Evolutionary conservation across 2,797 vertebrate genomes (phyloP).

Genomic region (Smutsia gigantea): DNA sequence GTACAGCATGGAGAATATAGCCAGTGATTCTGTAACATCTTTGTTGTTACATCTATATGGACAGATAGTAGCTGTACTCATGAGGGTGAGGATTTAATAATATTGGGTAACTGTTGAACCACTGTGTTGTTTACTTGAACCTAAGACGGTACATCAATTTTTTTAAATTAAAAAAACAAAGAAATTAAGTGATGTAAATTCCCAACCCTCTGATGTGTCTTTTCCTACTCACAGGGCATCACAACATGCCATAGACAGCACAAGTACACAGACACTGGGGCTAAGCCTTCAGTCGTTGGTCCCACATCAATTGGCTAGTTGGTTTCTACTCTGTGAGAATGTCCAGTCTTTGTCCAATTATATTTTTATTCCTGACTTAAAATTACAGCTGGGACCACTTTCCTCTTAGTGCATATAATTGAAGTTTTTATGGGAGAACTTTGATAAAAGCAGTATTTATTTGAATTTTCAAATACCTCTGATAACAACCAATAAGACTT

Average conservation of each 20-base stretch:
- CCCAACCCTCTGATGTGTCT: not conserved
- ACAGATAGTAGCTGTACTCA: too few species aligned
- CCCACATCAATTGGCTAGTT: accelerated
- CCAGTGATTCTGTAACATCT: too few species aligned
- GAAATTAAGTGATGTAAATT: not conserved
- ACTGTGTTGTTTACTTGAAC: too few species aligned
- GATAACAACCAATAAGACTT: not conserved
- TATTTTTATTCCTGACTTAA: not conserved
- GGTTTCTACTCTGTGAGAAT: not conserved
- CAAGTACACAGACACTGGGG: not conserved
- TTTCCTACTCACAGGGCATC: not conserved
- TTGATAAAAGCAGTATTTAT: not conserved
- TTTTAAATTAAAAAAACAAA: too few species aligned
- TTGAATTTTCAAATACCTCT: not conserved
- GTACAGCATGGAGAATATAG: too few species aligned
- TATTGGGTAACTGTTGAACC: too few species aligned
- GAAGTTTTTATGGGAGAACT: not conserved
- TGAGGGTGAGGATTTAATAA: too few species aligned
- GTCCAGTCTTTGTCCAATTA: not conserved
- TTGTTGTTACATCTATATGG: too few species aligned
- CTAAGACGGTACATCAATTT: too few species aligned
- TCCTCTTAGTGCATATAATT: not conserved
- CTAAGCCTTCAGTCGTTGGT: not conserved
- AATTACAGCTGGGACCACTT: not conserved
- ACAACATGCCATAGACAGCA: not conserved